Percentiles rank a stretch among this genome's conserved stretches.
Conservation (phyloP, 1,140 invertebrate genomes). For the Ladona fulva region DNA sequence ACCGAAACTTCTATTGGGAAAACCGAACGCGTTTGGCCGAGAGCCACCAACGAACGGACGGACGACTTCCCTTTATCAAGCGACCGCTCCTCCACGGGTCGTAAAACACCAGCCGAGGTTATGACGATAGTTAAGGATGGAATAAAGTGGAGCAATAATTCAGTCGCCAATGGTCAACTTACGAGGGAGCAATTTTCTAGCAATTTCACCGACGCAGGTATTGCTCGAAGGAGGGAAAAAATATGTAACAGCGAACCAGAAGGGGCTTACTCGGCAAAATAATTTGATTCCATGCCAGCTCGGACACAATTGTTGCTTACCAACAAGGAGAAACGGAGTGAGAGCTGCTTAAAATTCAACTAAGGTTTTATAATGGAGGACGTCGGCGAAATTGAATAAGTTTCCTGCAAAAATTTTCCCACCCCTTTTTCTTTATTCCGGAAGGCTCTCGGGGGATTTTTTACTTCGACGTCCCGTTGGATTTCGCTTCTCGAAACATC, state of each 20-base stretch:
- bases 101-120: too few species aligned
- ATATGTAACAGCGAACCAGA: background rate
- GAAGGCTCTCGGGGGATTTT: background rate
- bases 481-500: too few species aligned
- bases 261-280: background rate
- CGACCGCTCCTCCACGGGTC: too few species aligned
- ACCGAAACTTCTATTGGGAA: too few species aligned
- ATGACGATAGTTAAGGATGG: too few species aligned
- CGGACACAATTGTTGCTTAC: background rate
- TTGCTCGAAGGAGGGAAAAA: background rate
- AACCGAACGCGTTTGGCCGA: too few species aligned
- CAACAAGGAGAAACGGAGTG: slow-evolving; percentile 7
- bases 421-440: background rate
- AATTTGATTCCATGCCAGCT: background rate
- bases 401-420: background rate
- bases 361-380: background rate
- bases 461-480: background rate
- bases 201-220: too few species aligned
- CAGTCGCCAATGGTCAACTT: too few species aligned
- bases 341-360: slow-evolving; percentile 1
- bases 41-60: too few species aligned
- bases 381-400: background rate
- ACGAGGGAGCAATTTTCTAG: too few species aligned
- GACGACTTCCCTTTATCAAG: too few species aligned
- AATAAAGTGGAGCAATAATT: too few species aligned